Evolutionary conservation across 53 echinoderm and acorn worm species (phyloP).

Genomic region (Actinopyga echinites): DNA sequence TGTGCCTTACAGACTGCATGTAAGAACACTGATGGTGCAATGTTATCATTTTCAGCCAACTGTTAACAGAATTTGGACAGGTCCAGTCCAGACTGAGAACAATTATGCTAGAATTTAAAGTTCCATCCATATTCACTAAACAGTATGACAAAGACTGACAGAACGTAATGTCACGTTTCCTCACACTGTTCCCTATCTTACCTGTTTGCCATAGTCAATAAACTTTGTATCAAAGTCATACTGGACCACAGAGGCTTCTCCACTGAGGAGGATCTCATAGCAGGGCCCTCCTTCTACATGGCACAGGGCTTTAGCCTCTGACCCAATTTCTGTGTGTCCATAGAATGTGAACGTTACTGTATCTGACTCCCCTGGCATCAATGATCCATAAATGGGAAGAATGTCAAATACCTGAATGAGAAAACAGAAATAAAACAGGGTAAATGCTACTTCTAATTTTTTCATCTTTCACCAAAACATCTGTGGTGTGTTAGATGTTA

Average conservation of each 20-base stretch:
- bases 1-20: no score
- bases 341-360: conserved; percentile 99
- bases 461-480: no score
- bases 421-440: not conserved
- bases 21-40: no score
- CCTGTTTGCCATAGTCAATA: conserved; percentile 94
- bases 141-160: not conserved
- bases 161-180: not conserved
- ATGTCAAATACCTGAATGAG: conserved; percentile 88
- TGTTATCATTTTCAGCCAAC: no score
- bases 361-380: conserved; percentile 94
- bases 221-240: conserved; percentile 89
- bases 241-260: conserved; percentile 97
- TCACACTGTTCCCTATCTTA: conserved; percentile 32
- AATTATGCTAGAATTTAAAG: not conserved
- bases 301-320: conserved; percentile 94
- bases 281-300: conserved; percentile 93
- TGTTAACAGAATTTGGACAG: no score
- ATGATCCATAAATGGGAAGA: conserved; percentile 88
- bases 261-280: conserved; percentile 85
- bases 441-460: not conserved
- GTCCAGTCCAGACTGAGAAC: not conserved
- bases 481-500: no score
- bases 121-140: not conserved
- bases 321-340: conserved; percentile 94